These are phyloP conservation scores for Polypterus senegalus DNA, from an alignment of 2,113 vertebrate genomes.

Conservation along the genomic window DNA sequence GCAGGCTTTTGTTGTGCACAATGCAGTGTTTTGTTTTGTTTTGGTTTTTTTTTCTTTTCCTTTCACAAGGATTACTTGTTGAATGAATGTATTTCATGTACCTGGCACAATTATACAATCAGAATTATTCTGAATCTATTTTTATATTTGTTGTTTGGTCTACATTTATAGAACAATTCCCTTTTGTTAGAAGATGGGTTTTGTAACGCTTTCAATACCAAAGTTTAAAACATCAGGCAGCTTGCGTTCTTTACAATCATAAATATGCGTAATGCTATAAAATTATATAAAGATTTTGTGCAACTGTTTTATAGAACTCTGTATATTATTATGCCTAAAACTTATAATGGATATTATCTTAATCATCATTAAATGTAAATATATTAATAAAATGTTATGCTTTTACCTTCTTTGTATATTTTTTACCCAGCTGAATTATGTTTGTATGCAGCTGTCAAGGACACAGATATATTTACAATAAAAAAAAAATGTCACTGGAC, in stretches of 20 bases:
- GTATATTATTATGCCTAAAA: slow-evolving; percentile 32
- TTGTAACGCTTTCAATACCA: slow-evolving; percentile 34
- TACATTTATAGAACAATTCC: slow-evolving; percentile 4
- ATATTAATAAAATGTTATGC: slow-evolving; percentile 36
- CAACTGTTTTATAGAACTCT: slow-evolving; percentile 37
- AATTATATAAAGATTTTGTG: slow-evolving; percentile 17
- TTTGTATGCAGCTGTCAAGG: no score
- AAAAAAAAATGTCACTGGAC: no score
- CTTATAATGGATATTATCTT: slow-evolving; percentile 22
- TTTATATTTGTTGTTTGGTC: background rate
- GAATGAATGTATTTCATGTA: background rate
- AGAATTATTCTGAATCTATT: slow-evolving; percentile 1
- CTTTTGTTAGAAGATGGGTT: background rate
- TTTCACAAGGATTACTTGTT: no score
- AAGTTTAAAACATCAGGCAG: slow-evolving; percentile 42
- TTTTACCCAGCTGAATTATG: background rate
- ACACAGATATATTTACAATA: no score
- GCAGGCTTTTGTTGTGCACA: no score
- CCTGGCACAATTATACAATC: background rate
- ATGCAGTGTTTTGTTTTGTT: no score
- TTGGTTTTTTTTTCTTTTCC: no score
- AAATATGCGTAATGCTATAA: slow-evolving; percentile 18
- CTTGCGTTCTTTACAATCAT: slow-evolving; percentile 47
- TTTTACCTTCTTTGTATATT: slow-evolving; percentile 6
- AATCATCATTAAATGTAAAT: slow-evolving; percentile 44